Percentiles rank a stretch among this genome's conserved stretches.
These are phyloP conservation scores for Perizoma flavofasciatum DNA, from an alignment of 2,888 invertebrate genomes.

Conservation along the genomic window DNA sequence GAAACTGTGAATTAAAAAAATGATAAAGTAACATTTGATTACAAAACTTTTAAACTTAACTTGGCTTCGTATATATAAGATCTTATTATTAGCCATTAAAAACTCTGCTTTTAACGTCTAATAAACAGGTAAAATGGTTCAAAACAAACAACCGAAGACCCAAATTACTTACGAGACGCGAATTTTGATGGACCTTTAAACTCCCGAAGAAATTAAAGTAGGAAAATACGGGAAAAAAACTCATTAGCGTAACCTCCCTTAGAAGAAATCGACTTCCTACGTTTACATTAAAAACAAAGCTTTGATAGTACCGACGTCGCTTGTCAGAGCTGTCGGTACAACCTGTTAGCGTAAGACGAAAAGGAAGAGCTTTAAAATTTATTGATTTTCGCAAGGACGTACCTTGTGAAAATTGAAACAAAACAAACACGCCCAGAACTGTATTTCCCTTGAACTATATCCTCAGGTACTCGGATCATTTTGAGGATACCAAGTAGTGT, in stretches of 20 bases:
- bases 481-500: no score
- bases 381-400: no score
- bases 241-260: conserved; percentile 46
- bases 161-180: conserved; percentile 54
- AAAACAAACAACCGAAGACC: conserved; percentile 43
- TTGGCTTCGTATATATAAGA: conserved; percentile 23
- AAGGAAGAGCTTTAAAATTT: background rate
- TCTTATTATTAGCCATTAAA: conserved; percentile 26
- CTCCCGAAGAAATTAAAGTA: conserved; percentile 35
- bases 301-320: conserved; percentile 28
- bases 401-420: no score
- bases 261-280: conserved; percentile 36
- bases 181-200: conserved; percentile 49
- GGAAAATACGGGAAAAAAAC: conserved; percentile 39
- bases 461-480: no score
- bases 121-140: conserved; percentile 29
- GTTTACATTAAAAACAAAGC: conserved; percentile 43
- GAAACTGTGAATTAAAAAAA: conserved; percentile 4
- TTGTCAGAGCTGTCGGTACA: conserved; percentile 14
- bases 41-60: conserved; percentile 25
- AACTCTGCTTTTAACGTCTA: conserved; percentile 30
- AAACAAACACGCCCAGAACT: no score
- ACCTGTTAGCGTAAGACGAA: background rate
- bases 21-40: conserved; percentile 34
- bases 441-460: no score